Evolutionary conservation across 2,113 vertebrate species (phyloP).

Genomic region (Gallinago media): DNA sequence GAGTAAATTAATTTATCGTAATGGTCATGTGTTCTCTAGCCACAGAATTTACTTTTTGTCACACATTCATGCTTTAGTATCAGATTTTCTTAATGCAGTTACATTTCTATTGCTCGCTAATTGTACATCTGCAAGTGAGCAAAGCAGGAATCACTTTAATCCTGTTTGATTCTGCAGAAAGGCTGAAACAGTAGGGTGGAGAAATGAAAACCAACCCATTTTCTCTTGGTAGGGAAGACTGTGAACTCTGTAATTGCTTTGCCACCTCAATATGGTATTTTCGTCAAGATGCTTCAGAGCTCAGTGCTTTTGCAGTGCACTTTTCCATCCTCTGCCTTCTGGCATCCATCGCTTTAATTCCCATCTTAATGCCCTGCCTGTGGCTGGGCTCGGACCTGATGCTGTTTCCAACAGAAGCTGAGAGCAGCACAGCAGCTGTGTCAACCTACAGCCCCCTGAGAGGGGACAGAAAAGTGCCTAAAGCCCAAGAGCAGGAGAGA

Average conservation of each 20-base stretch:
- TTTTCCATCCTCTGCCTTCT: background rate
- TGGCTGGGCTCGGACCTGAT: background rate
- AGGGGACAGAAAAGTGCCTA: accelerated
- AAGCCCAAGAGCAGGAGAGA: background rate
- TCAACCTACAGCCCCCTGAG: background rate
- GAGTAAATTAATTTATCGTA: background rate
- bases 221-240: background rate
- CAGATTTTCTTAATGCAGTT: background rate
- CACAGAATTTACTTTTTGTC: background rate
- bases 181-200: background rate
- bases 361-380: background rate
- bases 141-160: background rate
- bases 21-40: background rate
- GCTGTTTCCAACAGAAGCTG: background rate
- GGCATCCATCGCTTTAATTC: background rate
- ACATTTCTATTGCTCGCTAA: background rate
- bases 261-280: background rate
- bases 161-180: background rate
- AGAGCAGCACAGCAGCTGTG: background rate
- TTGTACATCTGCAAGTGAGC: background rate
- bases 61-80: background rate
- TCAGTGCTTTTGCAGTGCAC: background rate
- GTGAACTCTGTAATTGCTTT: background rate
- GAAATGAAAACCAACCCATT: background rate
- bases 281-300: background rate